These are phyloP conservation scores for Mycteria americana DNA, from an alignment of 2,797 vertebrate species.

Conservation along the genomic window DNA sequence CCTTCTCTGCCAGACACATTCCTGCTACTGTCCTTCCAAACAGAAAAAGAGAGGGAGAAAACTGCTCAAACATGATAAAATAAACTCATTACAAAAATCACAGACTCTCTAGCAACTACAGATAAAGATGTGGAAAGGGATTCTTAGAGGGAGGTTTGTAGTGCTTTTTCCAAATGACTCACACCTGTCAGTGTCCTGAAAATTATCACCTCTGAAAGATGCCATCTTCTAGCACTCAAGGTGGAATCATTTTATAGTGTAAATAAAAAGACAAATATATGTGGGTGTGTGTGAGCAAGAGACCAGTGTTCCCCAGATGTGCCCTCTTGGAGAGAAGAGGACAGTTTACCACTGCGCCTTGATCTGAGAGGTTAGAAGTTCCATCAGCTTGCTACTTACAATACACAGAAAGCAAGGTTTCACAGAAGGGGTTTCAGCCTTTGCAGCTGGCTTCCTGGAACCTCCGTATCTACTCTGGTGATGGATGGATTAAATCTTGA, in stretches of 20 bases:
- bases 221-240: neutral
- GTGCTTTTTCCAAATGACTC: neutral
- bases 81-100: neutral
- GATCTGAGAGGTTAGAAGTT: neutral
- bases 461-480: neutral
- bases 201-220: neutral
- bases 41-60: neutral
- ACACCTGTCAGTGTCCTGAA: neutral
- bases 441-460: neutral
- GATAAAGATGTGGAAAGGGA: neutral
- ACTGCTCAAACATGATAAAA: neutral
- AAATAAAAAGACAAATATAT: neutral
- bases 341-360: neutral
- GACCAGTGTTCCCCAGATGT: neutral
- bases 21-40: constrained; percentile 18
- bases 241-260: neutral
- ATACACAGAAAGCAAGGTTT: neutral
- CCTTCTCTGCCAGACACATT: constrained; percentile 37
- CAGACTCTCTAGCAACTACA: neutral
- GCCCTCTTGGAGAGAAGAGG: neutral
- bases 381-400: neutral
- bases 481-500: neutral
- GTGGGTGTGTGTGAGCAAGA: neutral
- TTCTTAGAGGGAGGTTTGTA: neutral
- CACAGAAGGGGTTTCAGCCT: neutral